Percentiles rank a stretch among this genome's conserved stretches.
phyloP scores from a whole-genome alignment of 2,888 invertebrate species.

The Theretra japonica region DNA sequence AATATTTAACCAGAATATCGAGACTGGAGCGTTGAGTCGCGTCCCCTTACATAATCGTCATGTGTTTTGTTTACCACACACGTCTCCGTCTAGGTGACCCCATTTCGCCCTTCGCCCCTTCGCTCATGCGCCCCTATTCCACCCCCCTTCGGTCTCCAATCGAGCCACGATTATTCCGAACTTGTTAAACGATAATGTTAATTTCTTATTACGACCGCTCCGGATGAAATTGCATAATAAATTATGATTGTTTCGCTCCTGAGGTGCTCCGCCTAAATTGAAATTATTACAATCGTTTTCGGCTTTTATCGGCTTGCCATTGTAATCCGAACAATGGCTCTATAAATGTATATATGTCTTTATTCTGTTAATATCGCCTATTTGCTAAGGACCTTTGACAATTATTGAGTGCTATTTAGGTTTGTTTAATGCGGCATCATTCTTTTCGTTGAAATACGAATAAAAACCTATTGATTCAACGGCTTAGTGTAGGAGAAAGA shows the following conservation, averaged over 20 bases:
- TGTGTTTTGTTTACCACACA: slow-evolving; percentile 30
- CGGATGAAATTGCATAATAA: slow-evolving; percentile 19
- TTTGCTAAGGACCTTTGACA: background rate
- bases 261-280: background rate
- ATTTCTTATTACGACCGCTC: slow-evolving; percentile 4
- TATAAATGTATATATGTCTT: background rate
- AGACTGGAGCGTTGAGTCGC: background rate
- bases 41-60: slow-evolving; percentile 16
- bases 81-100: slow-evolving; percentile 28
- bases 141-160: background rate
- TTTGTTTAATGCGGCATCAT: background rate
- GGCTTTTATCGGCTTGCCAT: background rate
- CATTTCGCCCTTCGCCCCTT: slow-evolving; percentile 15
- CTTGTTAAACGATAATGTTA: slow-evolving; percentile 17
- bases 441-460: background rate
- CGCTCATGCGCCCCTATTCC: background rate
- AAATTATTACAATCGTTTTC: background rate
- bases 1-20: background rate
- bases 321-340: slow-evolving; percentile 4
- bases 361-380: background rate
- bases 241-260: slow-evolving; percentile 11
- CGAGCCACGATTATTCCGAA: slow-evolving; percentile 2
- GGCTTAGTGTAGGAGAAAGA: too few species aligned
- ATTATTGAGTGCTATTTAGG: background rate
- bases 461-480: too few species aligned